Evolutionary conservation across 1,140 invertebrate species (phyloP), one percentile per base, ranked within the genome.

Genomic region (Campodea augens): DNA sequence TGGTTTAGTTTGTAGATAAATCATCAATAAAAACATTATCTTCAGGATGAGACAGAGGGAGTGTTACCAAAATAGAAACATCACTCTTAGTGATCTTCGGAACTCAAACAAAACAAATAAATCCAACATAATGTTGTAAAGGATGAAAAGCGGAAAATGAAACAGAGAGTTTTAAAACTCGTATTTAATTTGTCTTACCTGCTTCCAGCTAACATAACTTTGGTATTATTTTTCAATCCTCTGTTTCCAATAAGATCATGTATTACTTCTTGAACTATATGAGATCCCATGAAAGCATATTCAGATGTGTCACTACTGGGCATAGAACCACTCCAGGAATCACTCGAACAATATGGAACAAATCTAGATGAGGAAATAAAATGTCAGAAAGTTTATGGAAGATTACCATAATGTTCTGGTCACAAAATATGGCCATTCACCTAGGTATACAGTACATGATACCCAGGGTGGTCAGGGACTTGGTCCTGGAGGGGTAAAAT

Each of bases 281-380:
- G 63, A 2, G 84, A 75, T 0, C 89, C 88, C 71, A 90, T 77
- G 59, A 92, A 95, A n/a, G 77, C 73, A 58, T 87, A 89, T 62
- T 64, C 15, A 62, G 68, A 43, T 67, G 60, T 45, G 59, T 52
- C 29, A 59, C 55, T 49, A 50, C 43, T 18, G 45, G 50, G 50
- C 40, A 29, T 5, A 42, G 47, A 21, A 3, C 89, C 89, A 51
- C 81, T 85, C 88, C 89, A 93, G 45, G 82, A 81, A 57, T 95
- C 89, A 57, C 86, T 90, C 41, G 84, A 87, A 63, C 89, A 95
- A 59, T 93, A 95, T 0, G 89, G 89, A 15, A 95, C 69, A 52
- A 86, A 77, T 45, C 75, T 78, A 54, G 13, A 54, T 58, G 54
- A 52, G 52, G 53, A 50, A 47, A 48, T 44, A 40, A 29, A 32